Evolutionary conservation across 2,797 vertebrate species (phyloP).

Genomic region (Eupleurogrammus muticus): DNA sequence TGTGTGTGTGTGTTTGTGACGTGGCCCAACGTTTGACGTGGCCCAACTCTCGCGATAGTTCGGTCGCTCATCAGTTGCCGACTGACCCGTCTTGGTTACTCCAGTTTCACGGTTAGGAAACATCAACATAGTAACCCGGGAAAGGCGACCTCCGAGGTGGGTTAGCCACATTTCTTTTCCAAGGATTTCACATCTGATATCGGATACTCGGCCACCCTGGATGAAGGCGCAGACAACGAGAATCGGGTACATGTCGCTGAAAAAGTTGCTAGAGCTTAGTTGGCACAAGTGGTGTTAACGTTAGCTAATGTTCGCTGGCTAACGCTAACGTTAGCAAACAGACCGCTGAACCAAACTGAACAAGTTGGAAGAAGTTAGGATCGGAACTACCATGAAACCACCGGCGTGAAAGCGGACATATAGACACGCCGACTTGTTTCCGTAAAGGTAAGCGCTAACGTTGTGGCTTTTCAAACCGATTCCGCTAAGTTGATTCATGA

Average conservation of each 20-base stretch:
- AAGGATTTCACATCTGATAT: neutral
- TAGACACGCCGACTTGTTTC: slow-evolving; percentile 34
- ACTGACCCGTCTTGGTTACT: slow-evolving; percentile 75
- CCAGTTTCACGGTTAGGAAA: slow-evolving; percentile 62
- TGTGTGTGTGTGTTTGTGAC: neutral
- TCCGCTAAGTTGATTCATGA: slow-evolving; percentile 18
- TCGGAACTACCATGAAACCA: slow-evolving; percentile 38
- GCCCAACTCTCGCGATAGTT: slow-evolving; percentile 76
- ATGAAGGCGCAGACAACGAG: slow-evolving; percentile 7
- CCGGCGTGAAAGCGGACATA: slow-evolving; percentile 51
- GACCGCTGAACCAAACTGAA: slow-evolving; percentile 62
- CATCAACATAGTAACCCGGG: slow-evolving; percentile 80
- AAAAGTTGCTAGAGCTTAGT: slow-evolving; percentile 71
- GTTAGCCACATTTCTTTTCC: slow-evolving; percentile 26
- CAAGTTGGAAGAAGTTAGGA: slow-evolving; percentile 61
- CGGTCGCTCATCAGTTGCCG: slow-evolving; percentile 28
- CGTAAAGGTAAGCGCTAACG: slow-evolving; percentile 56
- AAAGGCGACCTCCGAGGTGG: slow-evolving; percentile 66
- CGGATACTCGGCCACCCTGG: neutral
- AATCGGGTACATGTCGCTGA: slow-evolving; percentile 51
- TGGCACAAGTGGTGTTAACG: slow-evolving; percentile 45
- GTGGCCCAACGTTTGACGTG: slow-evolving; percentile 17
- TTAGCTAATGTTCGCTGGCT: slow-evolving; percentile 72
- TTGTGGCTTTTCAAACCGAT: neutral
- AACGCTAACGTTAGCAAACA: slow-evolving; percentile 74